Conservation (phyloP, 23 tunicate genomes). For the Pegea sp. region DNA sequence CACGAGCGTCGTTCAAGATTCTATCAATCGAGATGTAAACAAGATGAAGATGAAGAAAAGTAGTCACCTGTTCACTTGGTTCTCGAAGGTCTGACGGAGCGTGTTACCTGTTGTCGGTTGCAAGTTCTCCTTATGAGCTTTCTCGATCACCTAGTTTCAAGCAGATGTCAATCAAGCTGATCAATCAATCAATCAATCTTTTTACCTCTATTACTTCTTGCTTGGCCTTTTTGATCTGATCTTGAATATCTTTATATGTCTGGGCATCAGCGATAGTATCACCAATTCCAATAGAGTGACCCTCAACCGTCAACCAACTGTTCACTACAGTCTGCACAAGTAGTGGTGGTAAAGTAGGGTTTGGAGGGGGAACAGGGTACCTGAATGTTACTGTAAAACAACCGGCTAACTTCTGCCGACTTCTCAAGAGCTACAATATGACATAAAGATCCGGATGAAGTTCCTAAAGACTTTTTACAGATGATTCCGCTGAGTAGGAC, state of each 20-base stretch:
- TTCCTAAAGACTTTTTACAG: slow-evolving; percentile 95
- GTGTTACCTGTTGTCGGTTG: slow-evolving; percentile 99
- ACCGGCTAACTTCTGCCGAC: slow-evolving; percentile 64
- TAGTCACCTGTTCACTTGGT: slow-evolving; percentile 92
- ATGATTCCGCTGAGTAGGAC: slow-evolving; percentile 78
- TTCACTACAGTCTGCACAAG: slow-evolving; percentile 92
- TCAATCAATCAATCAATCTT: neutral
- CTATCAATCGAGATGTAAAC: slow-evolving; percentile 5
- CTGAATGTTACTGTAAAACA: slow-evolving; percentile 88
- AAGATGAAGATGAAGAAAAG: neutral
- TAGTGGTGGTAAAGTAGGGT: no score
- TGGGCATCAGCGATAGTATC: slow-evolving; percentile 99
- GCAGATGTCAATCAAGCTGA: neutral
- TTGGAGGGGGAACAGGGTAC: no score
- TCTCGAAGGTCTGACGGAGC: slow-evolving; percentile 89
- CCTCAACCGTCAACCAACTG: slow-evolving; percentile 92
- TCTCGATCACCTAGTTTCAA: slow-evolving; percentile 84
- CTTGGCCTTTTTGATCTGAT: slow-evolving; percentile 90
- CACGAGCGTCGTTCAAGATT: slow-evolving; percentile 98
- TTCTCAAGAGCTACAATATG: slow-evolving; percentile 96
- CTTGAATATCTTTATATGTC: slow-evolving; percentile 96
- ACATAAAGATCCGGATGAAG: slow-evolving; percentile 90
- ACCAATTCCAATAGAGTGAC: slow-evolving; percentile 99
- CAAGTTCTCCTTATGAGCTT: slow-evolving; percentile 94
- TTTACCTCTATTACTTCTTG: slow-evolving; percentile 94